These are phyloP conservation scores for Phataginus tetradactyla DNA, from an alignment of 2,797 vertebrate genomes.

Conservation along the genomic window DNA sequence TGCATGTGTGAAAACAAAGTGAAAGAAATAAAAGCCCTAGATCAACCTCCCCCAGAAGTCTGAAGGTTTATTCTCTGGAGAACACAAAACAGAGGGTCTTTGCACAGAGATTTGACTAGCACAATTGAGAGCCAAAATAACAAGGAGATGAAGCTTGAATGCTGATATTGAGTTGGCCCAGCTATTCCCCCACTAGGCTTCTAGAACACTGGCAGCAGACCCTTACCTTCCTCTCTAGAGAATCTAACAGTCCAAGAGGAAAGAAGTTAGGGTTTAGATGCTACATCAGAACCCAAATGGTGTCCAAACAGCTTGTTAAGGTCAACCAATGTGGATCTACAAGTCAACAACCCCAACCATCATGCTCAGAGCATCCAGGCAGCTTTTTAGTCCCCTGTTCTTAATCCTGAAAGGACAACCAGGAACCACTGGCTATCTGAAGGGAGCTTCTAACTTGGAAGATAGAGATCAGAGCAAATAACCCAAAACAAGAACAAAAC, in stretches of 20 bases:
- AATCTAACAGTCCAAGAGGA: background rate
- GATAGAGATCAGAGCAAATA: background rate
- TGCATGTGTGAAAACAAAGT: background rate
- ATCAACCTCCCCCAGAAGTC: background rate
- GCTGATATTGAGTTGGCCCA: background rate
- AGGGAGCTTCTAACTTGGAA: background rate
- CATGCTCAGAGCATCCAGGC: background rate
- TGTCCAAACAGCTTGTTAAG: background rate
- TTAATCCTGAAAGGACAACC: conserved; percentile 11
- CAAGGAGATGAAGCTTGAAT: background rate
- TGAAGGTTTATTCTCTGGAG: background rate
- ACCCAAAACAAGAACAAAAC: background rate
- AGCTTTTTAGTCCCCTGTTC: background rate
- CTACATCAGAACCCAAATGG: background rate
- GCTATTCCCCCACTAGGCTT: background rate
- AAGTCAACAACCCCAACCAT: background rate
- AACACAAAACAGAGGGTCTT: background rate
- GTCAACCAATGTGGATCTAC: background rate
- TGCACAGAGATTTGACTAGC: background rate
- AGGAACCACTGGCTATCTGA: background rate
- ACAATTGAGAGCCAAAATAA: background rate
- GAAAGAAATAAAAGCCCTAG: background rate
- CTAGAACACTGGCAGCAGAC: background rate
- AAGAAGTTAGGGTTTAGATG: background rate
- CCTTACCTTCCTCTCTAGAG: background rate